phyloP scores from a whole-genome alignment of 2,797 vertebrate genomes.

The Poliocrania exsul region DNA sequence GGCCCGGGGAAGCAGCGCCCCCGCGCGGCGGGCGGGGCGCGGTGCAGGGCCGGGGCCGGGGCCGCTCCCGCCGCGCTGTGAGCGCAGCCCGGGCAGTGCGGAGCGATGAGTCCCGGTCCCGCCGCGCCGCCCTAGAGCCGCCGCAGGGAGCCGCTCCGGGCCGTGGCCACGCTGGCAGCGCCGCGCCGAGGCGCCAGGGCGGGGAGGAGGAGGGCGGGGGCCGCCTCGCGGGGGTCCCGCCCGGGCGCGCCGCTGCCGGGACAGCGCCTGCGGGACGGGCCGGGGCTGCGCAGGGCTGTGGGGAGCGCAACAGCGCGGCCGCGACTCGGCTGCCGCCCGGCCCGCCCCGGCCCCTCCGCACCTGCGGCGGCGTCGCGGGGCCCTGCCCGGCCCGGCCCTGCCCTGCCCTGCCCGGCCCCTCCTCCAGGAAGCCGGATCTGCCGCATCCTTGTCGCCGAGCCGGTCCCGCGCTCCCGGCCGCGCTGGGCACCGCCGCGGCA shows the following conservation, averaged over 20 bases:
- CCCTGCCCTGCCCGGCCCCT: neutral
- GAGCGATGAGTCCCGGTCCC: neutral
- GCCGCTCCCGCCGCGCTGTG: neutral
- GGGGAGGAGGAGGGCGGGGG: too few species aligned
- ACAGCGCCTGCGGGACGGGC: too few species aligned
- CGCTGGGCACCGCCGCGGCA: neutral
- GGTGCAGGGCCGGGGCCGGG: neutral
- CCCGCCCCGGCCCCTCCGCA: neutral
- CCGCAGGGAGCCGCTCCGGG: too few species aligned
- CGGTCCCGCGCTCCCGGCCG: neutral
- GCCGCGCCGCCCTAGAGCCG: neutral
- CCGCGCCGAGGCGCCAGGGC: too few species aligned
- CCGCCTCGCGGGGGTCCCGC: too few species aligned
- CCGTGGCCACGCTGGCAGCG: too few species aligned
- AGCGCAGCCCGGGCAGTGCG: neutral
- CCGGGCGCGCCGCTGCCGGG: neutral
- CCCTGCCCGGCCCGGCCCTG: neutral
- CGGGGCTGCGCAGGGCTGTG: neutral
- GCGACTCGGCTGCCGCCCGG: too few species aligned
- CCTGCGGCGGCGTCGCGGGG: neutral
- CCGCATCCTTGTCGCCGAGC: neutral
- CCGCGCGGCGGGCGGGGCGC: neutral
- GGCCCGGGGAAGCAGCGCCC: neutral
- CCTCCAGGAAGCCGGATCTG: conserved; percentile 63
- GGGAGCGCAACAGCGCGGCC: neutral